Conservation (phyloP, 2,113 vertebrate species). For the Apteryx mantelli region DNA sequence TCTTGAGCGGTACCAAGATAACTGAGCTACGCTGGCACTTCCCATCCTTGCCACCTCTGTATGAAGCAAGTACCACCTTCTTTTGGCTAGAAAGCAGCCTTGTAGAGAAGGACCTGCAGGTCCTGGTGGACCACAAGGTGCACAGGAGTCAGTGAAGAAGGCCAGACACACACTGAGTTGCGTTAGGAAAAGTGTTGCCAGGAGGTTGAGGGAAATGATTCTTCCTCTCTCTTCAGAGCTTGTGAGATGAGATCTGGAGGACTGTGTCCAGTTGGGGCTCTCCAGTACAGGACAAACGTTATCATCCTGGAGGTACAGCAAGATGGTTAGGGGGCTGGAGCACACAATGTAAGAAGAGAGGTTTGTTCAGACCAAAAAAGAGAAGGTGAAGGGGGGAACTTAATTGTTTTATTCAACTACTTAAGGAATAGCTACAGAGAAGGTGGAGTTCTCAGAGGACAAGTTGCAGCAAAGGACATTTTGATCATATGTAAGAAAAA, state of each 20-base stretch:
- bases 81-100: not conserved
- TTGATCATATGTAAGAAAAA: not conserved
- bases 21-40: not conserved
- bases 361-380: not conserved
- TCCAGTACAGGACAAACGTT: not conserved
- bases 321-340: not conserved
- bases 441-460: not conserved
- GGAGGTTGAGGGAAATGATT: not conserved
- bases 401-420: not conserved
- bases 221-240: accelerated
- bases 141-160: not conserved
- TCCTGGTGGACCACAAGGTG: not conserved
- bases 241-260: not conserved
- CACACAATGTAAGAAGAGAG: accelerated
- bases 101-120: not conserved
- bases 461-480: not conserved
- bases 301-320: not conserved
- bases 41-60: not conserved
- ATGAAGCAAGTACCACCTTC: not conserved
- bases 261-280: not conserved
- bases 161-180: not conserved
- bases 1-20: not conserved
- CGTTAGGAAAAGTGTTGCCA: not conserved
- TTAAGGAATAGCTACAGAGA: not conserved
- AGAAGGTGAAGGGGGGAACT: not conserved